Base-by-base conservation (phyloP, 1,140 invertebrate species). In the Tenebrio molitor region DNA sequence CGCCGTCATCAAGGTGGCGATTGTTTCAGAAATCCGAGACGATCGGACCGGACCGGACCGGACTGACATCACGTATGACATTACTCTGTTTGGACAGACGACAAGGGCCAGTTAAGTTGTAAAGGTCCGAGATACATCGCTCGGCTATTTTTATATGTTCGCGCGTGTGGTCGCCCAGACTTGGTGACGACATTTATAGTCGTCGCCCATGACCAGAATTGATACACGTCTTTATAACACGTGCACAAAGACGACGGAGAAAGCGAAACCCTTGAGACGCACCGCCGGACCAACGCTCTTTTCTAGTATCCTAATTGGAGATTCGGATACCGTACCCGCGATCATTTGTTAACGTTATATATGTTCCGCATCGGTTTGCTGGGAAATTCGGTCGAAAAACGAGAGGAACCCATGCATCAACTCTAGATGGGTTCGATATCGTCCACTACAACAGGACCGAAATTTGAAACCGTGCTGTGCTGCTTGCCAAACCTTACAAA, bases 71-170 rank as follows among this genome's bases (percentile, higher is more conserved):
- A 12, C 23, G 10, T 14, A 14, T 68, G 65, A 68, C 65, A 68
- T 68, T 68, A 68, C 36, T 68, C 42, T 68, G 65, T 68, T 69
- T 42, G 68, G 68, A 69, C 68, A 69, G 68, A 41, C 68, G 68
- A 69, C 68, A 69, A 69, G 68, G 68, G 68, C 68, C 68, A 69
- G 68, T 69, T 69, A 69, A 69, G 68, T 69, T 69, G 68, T 69
- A 69, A 69, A 69, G 68, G 68, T 69, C 46, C 68, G 44, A 53
- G 68, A 62, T 69, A 41, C 68, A 69, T 62, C 46, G 68, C 17
- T 16, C 29, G 46, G 46, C 2, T 69, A 58, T 69, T 69, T 69
- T 69, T 69, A 69, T 68, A 68, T 53, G 46, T 69, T 39, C 46
- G 46, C 46, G 68, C 46, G 68, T 69, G 68, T 69, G 68, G 68